Evolutionary conservation across 2,113 vertebrate genomes (phyloP).

Genomic region (Brachirus orientalis): DNA sequence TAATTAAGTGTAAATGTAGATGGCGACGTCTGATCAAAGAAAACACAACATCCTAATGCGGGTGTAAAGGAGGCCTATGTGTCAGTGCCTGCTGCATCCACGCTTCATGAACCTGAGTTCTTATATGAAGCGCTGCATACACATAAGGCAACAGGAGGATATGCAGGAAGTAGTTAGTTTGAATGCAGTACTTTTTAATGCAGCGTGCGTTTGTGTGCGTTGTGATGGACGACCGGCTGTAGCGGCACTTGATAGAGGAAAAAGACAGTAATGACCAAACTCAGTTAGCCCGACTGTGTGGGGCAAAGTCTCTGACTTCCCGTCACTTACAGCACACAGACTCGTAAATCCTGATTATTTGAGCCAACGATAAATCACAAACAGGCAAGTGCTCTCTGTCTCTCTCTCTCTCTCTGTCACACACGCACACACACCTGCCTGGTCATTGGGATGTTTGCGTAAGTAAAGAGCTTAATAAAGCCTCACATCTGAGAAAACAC

Average conservation of each 20-base stretch:
- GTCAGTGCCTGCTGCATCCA: too few relatives aligned
- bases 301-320: slow-evolving; percentile 42
- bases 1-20: too few relatives aligned
- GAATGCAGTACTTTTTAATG: too few relatives aligned
- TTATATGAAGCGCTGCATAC: too few relatives aligned
- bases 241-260: slow-evolving; percentile 62
- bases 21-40: too few relatives aligned
- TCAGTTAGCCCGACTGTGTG: slow-evolving; percentile 60
- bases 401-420: too few relatives aligned
- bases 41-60: too few relatives aligned
- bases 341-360: slow-evolving; percentile 78
- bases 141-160: too few relatives aligned
- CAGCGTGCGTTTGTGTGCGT: slow-evolving; percentile 20
- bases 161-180: too few relatives aligned
- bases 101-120: too few relatives aligned
- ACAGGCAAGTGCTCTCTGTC: slow-evolving; percentile 50
- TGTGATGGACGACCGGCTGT: slow-evolving; percentile 46
- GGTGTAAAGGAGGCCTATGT: too few relatives aligned
- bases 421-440: neutral
- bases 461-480: slow-evolving; percentile 53
- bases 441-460: slow-evolving; percentile 35
- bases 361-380: slow-evolving; percentile 73
- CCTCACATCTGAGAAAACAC: slow-evolving; percentile 70
- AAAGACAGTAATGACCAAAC: slow-evolving; percentile 73
- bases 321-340: slow-evolving; percentile 48